Percentiles rank a stretch among this genome's conserved stretches.
Evolutionary conservation across 2,797 vertebrate species (phyloP).

Genomic region (Delichon dasypus): DNA sequence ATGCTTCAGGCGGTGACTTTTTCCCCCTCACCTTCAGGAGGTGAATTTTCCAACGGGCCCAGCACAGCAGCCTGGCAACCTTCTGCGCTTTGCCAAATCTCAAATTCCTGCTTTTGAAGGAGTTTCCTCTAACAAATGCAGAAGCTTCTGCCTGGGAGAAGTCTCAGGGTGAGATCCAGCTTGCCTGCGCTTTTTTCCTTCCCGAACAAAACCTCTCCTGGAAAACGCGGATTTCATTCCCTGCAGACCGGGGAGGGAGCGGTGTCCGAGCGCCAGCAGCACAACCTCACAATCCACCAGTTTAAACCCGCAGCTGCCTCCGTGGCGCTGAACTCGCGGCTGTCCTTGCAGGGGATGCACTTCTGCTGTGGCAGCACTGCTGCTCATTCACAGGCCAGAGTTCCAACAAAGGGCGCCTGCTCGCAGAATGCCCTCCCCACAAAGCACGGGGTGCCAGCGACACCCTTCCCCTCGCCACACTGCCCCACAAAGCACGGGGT

Average conservation of each 20-base stretch:
- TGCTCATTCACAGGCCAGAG: background rate
- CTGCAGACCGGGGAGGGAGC: background rate
- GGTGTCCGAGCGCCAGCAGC: accelerated
- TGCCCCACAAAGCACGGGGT: accelerated
- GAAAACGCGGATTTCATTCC: background rate
- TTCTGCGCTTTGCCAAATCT: background rate
- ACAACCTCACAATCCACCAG: too few species aligned
- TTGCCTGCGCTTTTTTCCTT: background rate
- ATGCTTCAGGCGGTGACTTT: background rate
- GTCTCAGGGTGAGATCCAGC: background rate
- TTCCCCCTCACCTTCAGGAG: background rate
- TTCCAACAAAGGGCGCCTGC: accelerated
- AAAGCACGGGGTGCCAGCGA: background rate
- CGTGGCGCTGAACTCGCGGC: accelerated
- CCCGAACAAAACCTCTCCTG: background rate
- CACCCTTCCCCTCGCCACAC: background rate
- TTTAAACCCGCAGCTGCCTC: background rate
- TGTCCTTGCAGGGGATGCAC: background rate
- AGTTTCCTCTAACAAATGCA: background rate
- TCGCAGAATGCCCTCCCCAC: background rate
- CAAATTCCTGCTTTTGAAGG: background rate
- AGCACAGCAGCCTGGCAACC: background rate
- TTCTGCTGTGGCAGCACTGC: background rate
- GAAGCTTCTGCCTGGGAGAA: background rate
- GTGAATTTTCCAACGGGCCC: background rate